Conservation (phyloP, 2,797 vertebrate species). For the Xiphorhynchus erythropygius region DNA sequence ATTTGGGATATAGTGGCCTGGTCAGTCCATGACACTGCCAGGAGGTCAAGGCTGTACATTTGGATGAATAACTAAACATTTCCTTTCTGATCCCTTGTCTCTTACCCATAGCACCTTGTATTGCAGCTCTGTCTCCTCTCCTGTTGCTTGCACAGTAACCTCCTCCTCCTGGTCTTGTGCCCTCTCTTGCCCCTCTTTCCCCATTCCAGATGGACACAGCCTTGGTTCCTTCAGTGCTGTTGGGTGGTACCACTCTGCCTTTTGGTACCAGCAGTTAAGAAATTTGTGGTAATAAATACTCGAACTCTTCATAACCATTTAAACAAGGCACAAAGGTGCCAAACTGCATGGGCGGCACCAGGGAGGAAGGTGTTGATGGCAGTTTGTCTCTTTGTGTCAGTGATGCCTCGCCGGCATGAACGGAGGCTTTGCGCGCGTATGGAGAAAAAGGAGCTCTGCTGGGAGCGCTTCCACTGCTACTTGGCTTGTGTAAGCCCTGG, state of each 20-base stretch:
- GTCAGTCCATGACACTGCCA: not conserved
- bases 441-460: conserved; percentile 1
- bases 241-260: not conserved
- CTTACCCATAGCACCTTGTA: not conserved
- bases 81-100: not conserved
- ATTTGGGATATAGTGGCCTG: not conserved
- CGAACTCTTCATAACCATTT: not conserved
- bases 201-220: not conserved
- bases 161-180: not conserved
- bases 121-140: not conserved
- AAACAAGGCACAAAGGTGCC: conserved; percentile 52
- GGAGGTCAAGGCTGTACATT: not conserved
- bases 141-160: not conserved
- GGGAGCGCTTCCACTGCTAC: not conserved
- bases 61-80: not conserved
- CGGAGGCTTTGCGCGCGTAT: not conserved
- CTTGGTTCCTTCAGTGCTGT: not conserved
- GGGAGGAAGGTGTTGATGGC: conserved; percentile 56
- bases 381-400: conserved; percentile 63
- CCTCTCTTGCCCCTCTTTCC: not conserved
- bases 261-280: not conserved
- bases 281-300: conserved; percentile 28
- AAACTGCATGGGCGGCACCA: conserved; percentile 48
- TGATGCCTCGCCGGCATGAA: not conserved
- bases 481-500: conserved; percentile 24